Evolutionary conservation across 1,140 invertebrate genomes (phyloP), one percentile per base, ranked within the genome.

Genomic region (Drosophila pseudoobscura): DNA sequence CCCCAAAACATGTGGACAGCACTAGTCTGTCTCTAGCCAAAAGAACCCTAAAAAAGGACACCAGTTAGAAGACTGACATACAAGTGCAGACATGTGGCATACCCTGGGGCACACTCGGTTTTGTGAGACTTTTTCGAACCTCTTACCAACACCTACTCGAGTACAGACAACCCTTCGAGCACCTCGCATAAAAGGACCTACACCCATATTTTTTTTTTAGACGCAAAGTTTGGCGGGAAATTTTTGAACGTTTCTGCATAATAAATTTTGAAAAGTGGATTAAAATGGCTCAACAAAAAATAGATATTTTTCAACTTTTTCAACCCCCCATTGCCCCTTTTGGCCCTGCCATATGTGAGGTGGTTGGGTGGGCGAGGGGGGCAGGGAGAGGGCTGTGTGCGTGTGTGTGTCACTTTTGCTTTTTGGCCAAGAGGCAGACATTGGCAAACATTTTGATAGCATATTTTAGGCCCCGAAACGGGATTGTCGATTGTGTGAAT

Each of bases 201-300:
- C 24, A 60, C 22, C 46, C 44, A 15, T 56, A 53, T 35, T 20
- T 20, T 35, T 20, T 20, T 17, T 22, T 45, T 44, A 8, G 39
- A 8, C 8, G 20, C 35, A 17, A 60, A 82, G 82, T 41, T 79
- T 78, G 59, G 51, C 59, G 58, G 59, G 35, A 47, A 61, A 80
- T 83, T 66, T 83, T 57, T 55, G 79, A 84, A 44, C 71, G 71
- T 72, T 84, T 84, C 75, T 83, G 80, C 75, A 84, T 84, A 84
- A 83, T 79, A 83, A 82, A 83, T 82, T 82, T 59, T 78, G 50
- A 78, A 82, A 82, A 83, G 75, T 83, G 79, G 79, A 78, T 83
- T 84, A 84, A 83, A 84, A 79, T 78, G 64, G 51, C 64, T 57
- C 7, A 20, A 26, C 39, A 22, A 70, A 66, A 63, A 65, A 64